Base-by-base conservation (phyloP, 2,888 invertebrate genomes). In the Lasioglossum oenotherae region DNA sequence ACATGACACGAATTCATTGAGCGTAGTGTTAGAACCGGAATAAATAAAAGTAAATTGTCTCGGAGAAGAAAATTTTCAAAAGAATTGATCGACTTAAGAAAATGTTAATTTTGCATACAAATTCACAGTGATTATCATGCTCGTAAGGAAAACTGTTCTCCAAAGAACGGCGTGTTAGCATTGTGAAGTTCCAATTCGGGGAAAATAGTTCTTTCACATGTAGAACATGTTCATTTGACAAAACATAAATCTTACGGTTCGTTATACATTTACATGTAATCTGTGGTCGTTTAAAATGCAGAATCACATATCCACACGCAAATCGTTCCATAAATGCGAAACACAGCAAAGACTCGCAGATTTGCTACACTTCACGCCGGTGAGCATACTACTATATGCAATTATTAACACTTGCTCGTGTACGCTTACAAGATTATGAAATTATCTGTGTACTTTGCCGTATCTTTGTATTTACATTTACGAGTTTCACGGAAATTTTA, bases 341-440 rank as follows among this genome's bases (percentile, higher is more conserved):
- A 74, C 16, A 19, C 31, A 78, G 67, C 44, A 38, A 19, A 49
- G 35, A 53, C 46, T n/a, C 10, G 3, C n/a, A 31, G 23, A 49
- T 69, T 73, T 77, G 80, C 49, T 73, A 74, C 35, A 77, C 57
- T 80, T 85, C 74, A 27, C 76, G 31, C n/a, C 2, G 72, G 31
- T 67, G 41, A 80, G 76, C 73, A 23, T 44, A 46, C 57, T 31
- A 38, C 57, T 23, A 38, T 35, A 69, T 44, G 67, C 38, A 53
- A 71, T 73, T 76, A 85, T 85, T 76, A 84, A 75, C 72, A 77
- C 73, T n/a, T 46, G 44, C n/a, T 35, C 23, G n/a, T 67, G 72
- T 38, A 44, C 72, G 64, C 44, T 85, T 77, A 82, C 35, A 74
- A 69, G 31, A 78, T 75, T 75, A 76, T 73, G 16, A 85, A 84